phyloP scores from a whole-genome alignment of 2,888 invertebrate genomes.

The Pterobdella sp. region DNA sequence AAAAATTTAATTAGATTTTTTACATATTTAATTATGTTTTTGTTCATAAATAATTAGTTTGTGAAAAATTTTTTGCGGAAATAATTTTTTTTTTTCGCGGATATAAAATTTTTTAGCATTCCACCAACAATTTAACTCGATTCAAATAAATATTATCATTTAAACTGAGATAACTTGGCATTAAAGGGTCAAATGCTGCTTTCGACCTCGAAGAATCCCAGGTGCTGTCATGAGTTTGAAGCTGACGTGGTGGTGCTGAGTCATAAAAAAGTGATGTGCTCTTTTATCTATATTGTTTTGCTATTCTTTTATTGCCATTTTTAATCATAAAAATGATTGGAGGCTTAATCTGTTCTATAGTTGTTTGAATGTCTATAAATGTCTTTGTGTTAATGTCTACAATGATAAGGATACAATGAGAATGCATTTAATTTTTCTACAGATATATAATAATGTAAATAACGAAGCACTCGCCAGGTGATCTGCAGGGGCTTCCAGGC shows the following conservation, averaged over 20 bases:
- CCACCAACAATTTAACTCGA: too few relatives aligned
- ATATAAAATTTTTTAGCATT: too few relatives aligned
- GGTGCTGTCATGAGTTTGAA: background rate
- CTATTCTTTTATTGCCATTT: background rate
- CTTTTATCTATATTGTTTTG: background rate
- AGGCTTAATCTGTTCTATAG: background rate
- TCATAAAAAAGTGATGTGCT: background rate
- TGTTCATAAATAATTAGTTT: too few relatives aligned
- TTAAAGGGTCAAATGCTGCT: background rate
- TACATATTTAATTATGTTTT: too few relatives aligned
- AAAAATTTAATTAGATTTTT: too few relatives aligned
- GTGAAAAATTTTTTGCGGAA: too few relatives aligned
- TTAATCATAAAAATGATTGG: background rate
- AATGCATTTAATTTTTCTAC: background rate
- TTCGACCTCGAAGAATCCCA: background rate
- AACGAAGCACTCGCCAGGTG: constrained; percentile 26
- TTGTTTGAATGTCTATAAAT: too few relatives aligned
- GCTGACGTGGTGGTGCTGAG: background rate
- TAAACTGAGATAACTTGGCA: too few relatives aligned
- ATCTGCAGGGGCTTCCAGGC: constrained; percentile 58
- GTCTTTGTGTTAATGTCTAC: background rate
- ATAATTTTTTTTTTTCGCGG: too few relatives aligned
- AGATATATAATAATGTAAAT: background rate
- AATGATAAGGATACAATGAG: background rate
- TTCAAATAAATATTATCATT: too few relatives aligned